Evolutionary conservation across 2,797 vertebrate species (phyloP), one percentile per base, ranked within the genome.

Genomic region (Novumbra hubbsi): DNA sequence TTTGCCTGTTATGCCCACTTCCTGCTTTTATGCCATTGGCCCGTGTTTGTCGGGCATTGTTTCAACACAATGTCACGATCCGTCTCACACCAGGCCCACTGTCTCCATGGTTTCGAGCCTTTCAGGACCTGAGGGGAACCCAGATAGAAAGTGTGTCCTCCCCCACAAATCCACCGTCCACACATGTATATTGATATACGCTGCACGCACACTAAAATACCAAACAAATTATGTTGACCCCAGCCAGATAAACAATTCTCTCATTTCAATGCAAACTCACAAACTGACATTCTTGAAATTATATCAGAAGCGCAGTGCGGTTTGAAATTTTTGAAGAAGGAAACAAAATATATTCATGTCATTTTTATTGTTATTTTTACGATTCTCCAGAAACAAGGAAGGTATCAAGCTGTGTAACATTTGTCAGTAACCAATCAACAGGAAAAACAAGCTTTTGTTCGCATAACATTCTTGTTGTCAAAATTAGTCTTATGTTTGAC

Each of bases 11-110:
- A 71, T 88, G 86, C 85, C 86, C 81, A 75, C 84, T 90, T 92
- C 90, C 92, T 92, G 88, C 87, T 87, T 89, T 92, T 91, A 88
- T 91, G 79, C 82, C 82, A 76, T 49, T 71, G 2, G 77, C 75
- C 41, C 72, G 5, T 77, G 64, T 88, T 86, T 88, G 82, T 87
- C 84, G 75, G 73, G 79, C 67, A 91, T 93, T 93, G 92, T 92
- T 90, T 80, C 9, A 32, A 75, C 80, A 91, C 84, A 92, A 90
- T 89, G 87, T 76, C 72, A 15, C 78, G 32, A 65, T 85, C 81
- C 73, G 79, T 60, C 27, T 64, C 50, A 70, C 41, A 68, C 67
- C 55, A 24, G 55, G 55, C 73, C 48, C 34, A 67, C 41, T 5
- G 17, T 73, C 65, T 38, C 3, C 32, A 48, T 11, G 7, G 55